Evolutionary conservation across 2,797 vertebrate species (phyloP).

Genomic region (Mus spretus): DNA sequence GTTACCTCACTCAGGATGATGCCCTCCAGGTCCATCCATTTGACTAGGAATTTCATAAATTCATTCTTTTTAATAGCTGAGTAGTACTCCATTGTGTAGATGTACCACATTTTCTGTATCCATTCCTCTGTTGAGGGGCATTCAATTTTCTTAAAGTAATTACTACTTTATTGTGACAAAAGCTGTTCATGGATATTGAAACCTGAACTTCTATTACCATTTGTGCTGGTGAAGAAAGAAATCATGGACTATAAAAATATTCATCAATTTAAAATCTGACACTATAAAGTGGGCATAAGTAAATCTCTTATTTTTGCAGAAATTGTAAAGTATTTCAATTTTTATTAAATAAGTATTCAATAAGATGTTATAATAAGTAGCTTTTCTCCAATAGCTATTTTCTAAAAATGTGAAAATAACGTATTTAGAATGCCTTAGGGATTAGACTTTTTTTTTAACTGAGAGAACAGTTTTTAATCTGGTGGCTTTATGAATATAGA

Average conservation of each 20-base stretch:
- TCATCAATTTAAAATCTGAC: not conserved
- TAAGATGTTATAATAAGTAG: not conserved
- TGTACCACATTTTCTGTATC: too few relatives aligned
- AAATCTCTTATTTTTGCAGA: constrained; percentile 9
- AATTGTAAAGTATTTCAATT: not conserved
- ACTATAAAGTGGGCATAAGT: not conserved
- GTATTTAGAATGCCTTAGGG: not conserved
- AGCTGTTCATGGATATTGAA: not conserved
- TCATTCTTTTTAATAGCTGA: too few relatives aligned
- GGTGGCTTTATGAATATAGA: not conserved
- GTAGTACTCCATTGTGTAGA: too few relatives aligned
- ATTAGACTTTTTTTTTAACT: not conserved
- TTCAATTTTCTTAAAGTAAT: not conserved
- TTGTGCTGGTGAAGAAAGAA: not conserved
- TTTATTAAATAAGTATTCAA: not conserved
- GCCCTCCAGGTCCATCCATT: too few relatives aligned
- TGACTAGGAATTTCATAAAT: too few relatives aligned
- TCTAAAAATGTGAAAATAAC: not conserved
- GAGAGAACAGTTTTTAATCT: not conserved
- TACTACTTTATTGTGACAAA: not conserved
- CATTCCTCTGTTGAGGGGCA: too few relatives aligned
- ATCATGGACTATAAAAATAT: not conserved
- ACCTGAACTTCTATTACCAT: not conserved
- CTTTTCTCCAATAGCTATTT: not conserved
- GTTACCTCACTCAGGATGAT: too few relatives aligned